Evolutionary conservation across 2,113 vertebrate species (phyloP), one percentile per base, ranked within the genome.

Genomic region (Cardinalis cardinalis): DNA sequence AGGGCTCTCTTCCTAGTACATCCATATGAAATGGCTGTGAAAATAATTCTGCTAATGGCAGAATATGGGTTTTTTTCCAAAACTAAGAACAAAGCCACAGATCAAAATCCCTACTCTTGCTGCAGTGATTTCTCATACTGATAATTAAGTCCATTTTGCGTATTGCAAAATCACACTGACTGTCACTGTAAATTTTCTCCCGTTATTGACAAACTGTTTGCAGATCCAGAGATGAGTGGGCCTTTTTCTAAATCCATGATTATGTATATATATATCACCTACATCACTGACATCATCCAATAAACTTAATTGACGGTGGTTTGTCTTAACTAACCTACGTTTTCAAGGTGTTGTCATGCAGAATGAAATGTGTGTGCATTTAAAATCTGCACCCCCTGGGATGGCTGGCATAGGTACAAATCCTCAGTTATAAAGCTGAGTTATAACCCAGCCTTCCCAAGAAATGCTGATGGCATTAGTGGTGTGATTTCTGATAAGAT

Each of bases 291-390:
- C 96, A 95, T 96, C 91, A 96, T 98, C 93, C 95, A 98, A 98
- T 98, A 98, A 98, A 97, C 97, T 96, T 98, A 98, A 98, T 98
- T 95, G 97, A 97, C 86, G 64, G 90, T 18, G 94, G 52, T 98
- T 98, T 97, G 96, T 98, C 76, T 97, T 98, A 96, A 97, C 97
- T 97, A 98, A 97, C 96, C 93, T 94, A 94, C 72, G 0, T 89
- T 88, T 88, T 92, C 87, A 84, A 95, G 94, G 96, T 97, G 97
- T 96, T 97, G 96, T 97, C 97, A 97, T 31, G 23, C 72, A 66
- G 88, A 78, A 93, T 91, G 96, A 97, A 97, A 97, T 97, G 97
- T 96, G 84, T 29, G 94, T 83, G 95, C 97, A 97, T 97, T 97
- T 97, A 97, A 95, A 98, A 96, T 86, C 96, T 61, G 88, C 93